These are phyloP conservation scores for Drosophila bunnanda DNA, from an alignment of 2,888 invertebrate genomes.

Conservation along the genomic window DNA sequence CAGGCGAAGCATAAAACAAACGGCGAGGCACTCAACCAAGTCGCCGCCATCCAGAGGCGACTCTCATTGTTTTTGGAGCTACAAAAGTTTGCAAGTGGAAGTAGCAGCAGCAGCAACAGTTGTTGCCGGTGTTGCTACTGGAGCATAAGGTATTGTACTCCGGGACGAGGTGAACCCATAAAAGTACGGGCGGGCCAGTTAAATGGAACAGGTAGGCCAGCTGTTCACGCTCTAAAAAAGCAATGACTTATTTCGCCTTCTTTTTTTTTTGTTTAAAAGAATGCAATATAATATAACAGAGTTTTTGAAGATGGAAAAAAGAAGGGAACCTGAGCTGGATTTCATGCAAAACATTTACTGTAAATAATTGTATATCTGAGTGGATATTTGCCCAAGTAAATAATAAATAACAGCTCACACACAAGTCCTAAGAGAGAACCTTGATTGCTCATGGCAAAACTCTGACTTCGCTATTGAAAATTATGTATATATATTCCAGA, in stretches of 20 bases:
- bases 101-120: slow-evolving; percentile 46
- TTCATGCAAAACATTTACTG: slow-evolving; percentile 65
- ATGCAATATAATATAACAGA: slow-evolving; percentile 38
- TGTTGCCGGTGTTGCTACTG: slow-evolving; percentile 50
- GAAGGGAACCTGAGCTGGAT: slow-evolving; percentile 32
- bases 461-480: slow-evolving; percentile 10
- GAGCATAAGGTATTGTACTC: slow-evolving; percentile 72
- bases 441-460: slow-evolving; percentile 19
- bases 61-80: slow-evolving; percentile 44
- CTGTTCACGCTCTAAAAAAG: slow-evolving; percentile 78
- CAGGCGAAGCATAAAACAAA: slow-evolving; percentile 78
- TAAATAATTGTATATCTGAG: slow-evolving; percentile 56
- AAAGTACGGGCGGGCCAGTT: slow-evolving; percentile 76
- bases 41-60: slow-evolving; percentile 53
- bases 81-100: slow-evolving; percentile 57
- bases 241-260: slow-evolving; percentile 58
- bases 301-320: slow-evolving; percentile 6
- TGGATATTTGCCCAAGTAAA: slow-evolving; percentile 52
- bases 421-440: neutral
- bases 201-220: slow-evolving; percentile 77
- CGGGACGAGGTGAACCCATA: slow-evolving; percentile 65
- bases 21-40: slow-evolving; percentile 77
- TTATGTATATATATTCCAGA: slow-evolving; percentile 2
- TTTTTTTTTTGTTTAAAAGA: slow-evolving; percentile 42
- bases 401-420: slow-evolving; percentile 4